Evolutionary conservation across 2,113 vertebrate genomes (phyloP).

Genomic region (Tachycineta bicolor): DNA sequence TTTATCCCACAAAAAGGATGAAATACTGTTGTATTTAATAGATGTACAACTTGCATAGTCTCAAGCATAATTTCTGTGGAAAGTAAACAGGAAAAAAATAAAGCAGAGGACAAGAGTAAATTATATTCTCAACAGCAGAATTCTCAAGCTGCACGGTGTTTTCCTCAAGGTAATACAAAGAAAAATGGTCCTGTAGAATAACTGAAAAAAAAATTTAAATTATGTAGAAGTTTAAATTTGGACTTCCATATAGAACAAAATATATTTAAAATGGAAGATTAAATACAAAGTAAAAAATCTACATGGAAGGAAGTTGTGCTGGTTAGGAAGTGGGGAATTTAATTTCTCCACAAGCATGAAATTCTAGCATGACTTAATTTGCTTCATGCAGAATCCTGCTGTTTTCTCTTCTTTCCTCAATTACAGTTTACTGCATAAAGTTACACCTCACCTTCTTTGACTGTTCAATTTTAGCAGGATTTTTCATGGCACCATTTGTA

Average conservation of each 20-base stretch:
- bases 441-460: constrained; percentile 65
- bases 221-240: background rate
- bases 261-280: constrained; percentile 11
- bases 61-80: background rate
- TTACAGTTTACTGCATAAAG: constrained; percentile 73
- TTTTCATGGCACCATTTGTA: constrained; percentile 45
- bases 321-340: constrained; percentile 70
- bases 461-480: constrained; percentile 69
- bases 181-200: background rate
- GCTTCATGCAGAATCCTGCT: constrained; percentile 61
- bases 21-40: background rate
- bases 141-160: background rate
- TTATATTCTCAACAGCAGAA: background rate
- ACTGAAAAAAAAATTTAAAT: constrained; percentile 18
- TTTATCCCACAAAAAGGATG: background rate
- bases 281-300: constrained; percentile 6
- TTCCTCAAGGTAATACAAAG: background rate
- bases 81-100: background rate
- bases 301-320: constrained; percentile 18
- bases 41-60: background rate
- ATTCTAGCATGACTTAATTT: constrained; percentile 75
- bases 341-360: constrained; percentile 70
- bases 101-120: background rate
- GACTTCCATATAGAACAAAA: constrained; percentile 9
- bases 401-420: constrained; percentile 66